Evolutionary conservation across 1,140 invertebrate genomes (phyloP).

Genomic region (Zaprionus gabonicus): DNA sequence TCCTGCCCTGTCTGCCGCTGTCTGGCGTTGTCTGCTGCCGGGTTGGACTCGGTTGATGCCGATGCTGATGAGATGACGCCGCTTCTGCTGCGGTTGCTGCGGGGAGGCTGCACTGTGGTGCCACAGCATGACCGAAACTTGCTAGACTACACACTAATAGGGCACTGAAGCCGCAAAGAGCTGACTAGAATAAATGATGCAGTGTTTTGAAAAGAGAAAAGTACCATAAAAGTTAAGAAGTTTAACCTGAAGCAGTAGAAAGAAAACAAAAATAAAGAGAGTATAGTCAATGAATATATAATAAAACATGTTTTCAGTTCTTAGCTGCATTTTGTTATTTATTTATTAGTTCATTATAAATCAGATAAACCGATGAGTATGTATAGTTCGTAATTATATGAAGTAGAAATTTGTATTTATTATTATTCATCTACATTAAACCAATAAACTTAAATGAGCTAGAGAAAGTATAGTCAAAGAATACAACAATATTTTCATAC

Average conservation of each 20-base stretch:
- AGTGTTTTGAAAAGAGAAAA: background rate
- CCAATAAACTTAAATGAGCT: no score
- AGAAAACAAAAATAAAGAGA: no score
- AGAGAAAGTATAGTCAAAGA: no score
- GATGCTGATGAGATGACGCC: slow-evolving; percentile 17
- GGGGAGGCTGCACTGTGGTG: slow-evolving; percentile 5
- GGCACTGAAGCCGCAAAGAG: background rate
- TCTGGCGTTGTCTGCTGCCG: slow-evolving; percentile 12
- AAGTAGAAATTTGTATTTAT: no score
- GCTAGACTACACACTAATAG: background rate
- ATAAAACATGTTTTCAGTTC: no score
- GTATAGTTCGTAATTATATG: no score
- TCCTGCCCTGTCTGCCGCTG: slow-evolving; percentile 7
- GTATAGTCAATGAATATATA: no score
- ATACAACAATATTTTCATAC: no score
- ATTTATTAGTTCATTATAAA: no score
- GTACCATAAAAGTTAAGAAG: background rate
- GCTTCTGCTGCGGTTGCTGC: background rate
- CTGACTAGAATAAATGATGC: background rate
- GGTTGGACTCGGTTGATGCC: slow-evolving; percentile 12
- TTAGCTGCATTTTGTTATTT: no score
- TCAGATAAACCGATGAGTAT: no score
- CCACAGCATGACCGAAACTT: background rate
- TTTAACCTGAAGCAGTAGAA: background rate
- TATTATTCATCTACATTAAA: no score